phyloP scores from a whole-genome alignment of 2,888 invertebrate species.

The Gryllus longicercus region DNA sequence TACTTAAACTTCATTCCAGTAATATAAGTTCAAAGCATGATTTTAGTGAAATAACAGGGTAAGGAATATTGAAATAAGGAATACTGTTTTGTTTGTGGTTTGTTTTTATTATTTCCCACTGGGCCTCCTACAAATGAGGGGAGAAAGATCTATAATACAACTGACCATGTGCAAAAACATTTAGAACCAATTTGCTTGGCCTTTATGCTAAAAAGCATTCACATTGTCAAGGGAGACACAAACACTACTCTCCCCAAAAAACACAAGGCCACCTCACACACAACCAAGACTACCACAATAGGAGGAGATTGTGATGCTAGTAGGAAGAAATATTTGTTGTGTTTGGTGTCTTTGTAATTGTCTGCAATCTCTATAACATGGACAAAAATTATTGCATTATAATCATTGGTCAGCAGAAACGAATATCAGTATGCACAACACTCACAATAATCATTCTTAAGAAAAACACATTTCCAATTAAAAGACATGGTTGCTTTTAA shows the following conservation, averaged over 20 bases:
- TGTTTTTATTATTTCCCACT: slow-evolving; percentile 34
- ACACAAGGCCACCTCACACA: slow-evolving; percentile 33
- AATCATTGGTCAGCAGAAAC: not conserved
- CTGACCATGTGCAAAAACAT: slow-evolving; percentile 34
- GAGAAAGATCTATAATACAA: slow-evolving; percentile 33
- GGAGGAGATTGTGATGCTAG: slow-evolving; percentile 28
- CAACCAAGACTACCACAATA: slow-evolving; percentile 30
- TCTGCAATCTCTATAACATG: not conserved
- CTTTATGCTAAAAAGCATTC: slow-evolving; percentile 25
- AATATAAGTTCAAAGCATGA: not conserved
- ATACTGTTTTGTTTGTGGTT: slow-evolving; percentile 24
- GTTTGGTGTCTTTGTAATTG: not conserved
- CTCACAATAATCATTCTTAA: too few relatives aligned
- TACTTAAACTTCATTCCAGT: not conserved
- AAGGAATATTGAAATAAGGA: not conserved
- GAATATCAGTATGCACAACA: too few relatives aligned
- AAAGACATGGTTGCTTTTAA: not conserved
- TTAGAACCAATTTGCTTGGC: slow-evolving; percentile 26
- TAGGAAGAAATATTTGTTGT: slow-evolving; percentile 2
- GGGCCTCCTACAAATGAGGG: slow-evolving; percentile 35
- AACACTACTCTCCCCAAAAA: slow-evolving; percentile 12
- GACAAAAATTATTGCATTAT: not conserved
- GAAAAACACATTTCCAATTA: not conserved
- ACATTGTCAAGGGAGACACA: not conserved
- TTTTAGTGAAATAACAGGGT: not conserved